Conservation (phyloP, 2,888 invertebrate genomes). For the Marasmarcha lunaedactyla region DNA sequence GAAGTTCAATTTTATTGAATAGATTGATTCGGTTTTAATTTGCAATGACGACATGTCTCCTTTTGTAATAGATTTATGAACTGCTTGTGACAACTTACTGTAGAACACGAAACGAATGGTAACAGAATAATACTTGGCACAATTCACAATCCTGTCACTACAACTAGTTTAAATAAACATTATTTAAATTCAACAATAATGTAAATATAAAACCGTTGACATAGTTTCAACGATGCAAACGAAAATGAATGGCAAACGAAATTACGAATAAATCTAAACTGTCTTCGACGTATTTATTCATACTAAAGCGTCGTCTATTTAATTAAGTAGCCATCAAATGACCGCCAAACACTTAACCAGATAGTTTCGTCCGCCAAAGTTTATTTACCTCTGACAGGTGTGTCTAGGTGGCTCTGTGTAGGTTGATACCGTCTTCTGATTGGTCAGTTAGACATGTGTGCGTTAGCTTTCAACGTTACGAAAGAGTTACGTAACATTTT, state of each 20-base stretch:
- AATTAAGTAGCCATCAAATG: slow-evolving; percentile 2
- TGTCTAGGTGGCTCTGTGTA: slow-evolving; percentile 2
- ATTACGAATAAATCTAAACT: slow-evolving; percentile 18
- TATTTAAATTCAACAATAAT: no score
- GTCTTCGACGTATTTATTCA: slow-evolving; percentile 14
- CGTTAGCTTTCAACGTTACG: slow-evolving; percentile 11
- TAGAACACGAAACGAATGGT: no score
- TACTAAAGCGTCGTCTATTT: slow-evolving; percentile 18
- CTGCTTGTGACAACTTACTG: no score
- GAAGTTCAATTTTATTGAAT: no score
- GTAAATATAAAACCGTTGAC: no score
- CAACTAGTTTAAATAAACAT: no score
- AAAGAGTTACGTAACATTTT: slow-evolving; percentile 22
- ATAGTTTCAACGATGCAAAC: no score
- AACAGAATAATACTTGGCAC: slow-evolving; percentile 7
- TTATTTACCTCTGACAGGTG: slow-evolving; percentile 30
- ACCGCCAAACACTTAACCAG: no score
- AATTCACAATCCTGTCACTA: no score
- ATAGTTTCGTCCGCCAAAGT: slow-evolving; percentile 16
- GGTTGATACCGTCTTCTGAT: slow-evolving; percentile 18
- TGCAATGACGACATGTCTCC: no score
- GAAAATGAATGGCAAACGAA: slow-evolving; percentile 6
- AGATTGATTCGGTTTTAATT: no score
- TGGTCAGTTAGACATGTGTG: slow-evolving; percentile 19
- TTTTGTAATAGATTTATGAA: no score